Evolutionary conservation across 1,140 invertebrate species (phyloP).

Genomic region (Caenorhabditis briggsae): DNA sequence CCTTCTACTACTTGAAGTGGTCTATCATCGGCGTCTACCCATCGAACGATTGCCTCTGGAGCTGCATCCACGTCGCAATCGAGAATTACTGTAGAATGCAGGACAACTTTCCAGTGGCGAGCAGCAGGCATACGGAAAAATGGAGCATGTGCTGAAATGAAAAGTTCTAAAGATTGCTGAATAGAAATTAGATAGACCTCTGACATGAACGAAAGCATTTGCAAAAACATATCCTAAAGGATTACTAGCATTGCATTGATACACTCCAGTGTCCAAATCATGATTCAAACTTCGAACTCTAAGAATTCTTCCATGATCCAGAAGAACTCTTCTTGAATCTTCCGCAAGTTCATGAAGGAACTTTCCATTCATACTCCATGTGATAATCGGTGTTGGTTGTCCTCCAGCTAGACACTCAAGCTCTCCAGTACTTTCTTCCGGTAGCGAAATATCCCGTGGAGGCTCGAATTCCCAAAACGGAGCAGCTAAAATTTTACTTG

Average conservation of each 20-base stretch:
- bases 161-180: neutral
- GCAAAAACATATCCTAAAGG: conserved; percentile 97
- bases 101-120: conserved; percentile 75
- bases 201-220: conserved; percentile 96
- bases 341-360: conserved; percentile 81
- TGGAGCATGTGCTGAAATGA: conserved; percentile 72
- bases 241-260: conserved; percentile 98
- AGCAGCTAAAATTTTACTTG: conserved; percentile 81
- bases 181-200: conserved; percentile 81
- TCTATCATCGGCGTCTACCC: conserved; percentile 82
- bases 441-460: conserved; percentile 88
- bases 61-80: conserved; percentile 95
- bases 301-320: conserved; percentile 74
- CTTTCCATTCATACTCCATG: conserved; percentile 95
- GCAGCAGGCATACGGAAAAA: conserved; percentile 71
- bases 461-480: conserved; percentile 91
- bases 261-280: conserved; percentile 91
- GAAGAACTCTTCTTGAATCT: conserved; percentile 80
- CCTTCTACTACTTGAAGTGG: conserved; percentile 70
- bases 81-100: conserved; percentile 83
- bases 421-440: conserved; percentile 89
- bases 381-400: conserved; percentile 88
- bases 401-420: conserved; percentile 91
- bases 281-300: conserved; percentile 86
- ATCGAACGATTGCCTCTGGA: conserved; percentile 92